Percentiles rank a stretch among this genome's conserved stretches.
Conservation (phyloP, 2,797 vertebrate species). For the Glyptemys insculpta region DNA sequence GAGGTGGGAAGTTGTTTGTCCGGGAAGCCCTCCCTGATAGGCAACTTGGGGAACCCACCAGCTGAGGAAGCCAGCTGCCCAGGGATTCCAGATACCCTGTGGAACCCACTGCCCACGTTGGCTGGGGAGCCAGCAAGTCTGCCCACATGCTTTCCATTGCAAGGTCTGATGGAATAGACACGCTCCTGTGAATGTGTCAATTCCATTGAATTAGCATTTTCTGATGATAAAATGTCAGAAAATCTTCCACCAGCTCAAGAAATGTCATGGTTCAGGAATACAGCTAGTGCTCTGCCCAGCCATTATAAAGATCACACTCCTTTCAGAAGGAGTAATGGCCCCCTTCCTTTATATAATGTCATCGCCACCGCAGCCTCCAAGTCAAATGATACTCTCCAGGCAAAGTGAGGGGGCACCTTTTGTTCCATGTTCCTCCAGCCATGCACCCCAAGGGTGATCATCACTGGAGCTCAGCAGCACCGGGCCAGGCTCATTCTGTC, state of each 20-base stretch:
- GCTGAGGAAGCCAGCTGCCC: neutral
- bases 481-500: neutral
- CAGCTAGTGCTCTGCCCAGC: neutral
- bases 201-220: neutral
- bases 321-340: neutral
- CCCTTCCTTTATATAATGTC: neutral
- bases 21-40: no score
- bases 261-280: neutral
- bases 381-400: neutral
- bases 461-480: neutral
- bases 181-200: neutral
- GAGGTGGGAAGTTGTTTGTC: neutral
- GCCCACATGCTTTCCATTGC: neutral
- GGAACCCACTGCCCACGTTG: neutral
- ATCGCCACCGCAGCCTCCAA: neutral
- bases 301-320: neutral
- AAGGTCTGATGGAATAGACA: neutral
- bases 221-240: neutral
- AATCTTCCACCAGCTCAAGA: neutral
- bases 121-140: no score
- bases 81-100: neutral
- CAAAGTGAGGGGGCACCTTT: neutral
- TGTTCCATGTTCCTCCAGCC: neutral
- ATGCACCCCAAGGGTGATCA: no score
- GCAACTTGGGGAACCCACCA: neutral